Evolutionary conservation across 2,113 vertebrate genomes (phyloP).

Genomic region (Amia ocellicauda): DNA sequence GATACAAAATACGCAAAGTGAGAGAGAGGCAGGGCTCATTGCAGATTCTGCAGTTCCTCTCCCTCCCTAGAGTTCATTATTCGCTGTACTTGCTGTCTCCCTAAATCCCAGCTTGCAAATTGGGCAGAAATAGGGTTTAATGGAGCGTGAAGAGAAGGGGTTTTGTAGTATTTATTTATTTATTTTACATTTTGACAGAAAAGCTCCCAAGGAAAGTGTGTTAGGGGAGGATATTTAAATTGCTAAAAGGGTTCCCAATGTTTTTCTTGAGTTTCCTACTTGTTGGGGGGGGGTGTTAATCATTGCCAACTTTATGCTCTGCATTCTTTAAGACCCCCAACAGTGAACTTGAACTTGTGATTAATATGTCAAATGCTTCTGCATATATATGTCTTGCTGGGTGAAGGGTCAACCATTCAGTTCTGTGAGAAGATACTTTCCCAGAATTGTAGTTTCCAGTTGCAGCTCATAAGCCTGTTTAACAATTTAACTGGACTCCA

Average conservation of each 20-base stretch:
- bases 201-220: not conserved
- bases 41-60: not conserved
- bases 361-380: not conserved
- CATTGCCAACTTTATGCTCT: not conserved
- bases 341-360: not conserved
- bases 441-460: too few relatives aligned
- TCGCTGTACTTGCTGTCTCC: not conserved
- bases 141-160: not conserved
- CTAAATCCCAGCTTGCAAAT: not conserved
- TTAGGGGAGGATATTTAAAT: not conserved
- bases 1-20: too few relatives aligned
- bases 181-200: not conserved
- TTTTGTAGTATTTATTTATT: too few relatives aligned
- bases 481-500: too few relatives aligned
- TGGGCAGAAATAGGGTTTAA: not conserved
- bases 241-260: not conserved
- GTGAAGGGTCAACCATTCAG: not conserved
- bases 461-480: too few relatives aligned
- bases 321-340: not conserved
- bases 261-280: not conserved
- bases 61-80: too few relatives aligned
- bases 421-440: not conserved
- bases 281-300: not conserved
- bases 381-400: not conserved
- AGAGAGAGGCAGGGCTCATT: not conserved